These are phyloP conservation scores for Nephrocerus scutellatus DNA, from an alignment of 2,888 invertebrate species.

Conservation along the genomic window DNA sequence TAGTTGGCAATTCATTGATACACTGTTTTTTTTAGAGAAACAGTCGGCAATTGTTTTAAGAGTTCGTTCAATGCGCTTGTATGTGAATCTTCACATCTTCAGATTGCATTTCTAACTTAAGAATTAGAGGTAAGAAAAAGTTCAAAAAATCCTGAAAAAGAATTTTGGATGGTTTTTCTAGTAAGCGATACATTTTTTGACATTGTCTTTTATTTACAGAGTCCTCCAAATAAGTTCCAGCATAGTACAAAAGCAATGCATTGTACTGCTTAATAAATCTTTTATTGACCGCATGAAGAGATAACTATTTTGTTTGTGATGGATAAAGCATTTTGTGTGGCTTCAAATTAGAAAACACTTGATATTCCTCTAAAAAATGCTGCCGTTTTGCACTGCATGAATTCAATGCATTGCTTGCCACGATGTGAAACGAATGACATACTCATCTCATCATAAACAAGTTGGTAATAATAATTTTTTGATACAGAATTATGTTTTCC, in stretches of 20 bases:
- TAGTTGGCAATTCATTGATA: neutral
- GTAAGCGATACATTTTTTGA: neutral
- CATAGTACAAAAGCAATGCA: neutral
- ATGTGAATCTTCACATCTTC: slow-evolving; percentile 3
- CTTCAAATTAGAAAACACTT: slow-evolving; percentile 2
- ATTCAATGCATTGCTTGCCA: slow-evolving; percentile 2
- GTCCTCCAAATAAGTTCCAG: slow-evolving; percentile 3
- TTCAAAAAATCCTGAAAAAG: neutral
- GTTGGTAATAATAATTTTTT: slow-evolving; percentile 2
- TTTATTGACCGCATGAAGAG: neutral
- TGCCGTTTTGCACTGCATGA: slow-evolving; percentile 4
- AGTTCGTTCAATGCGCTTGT: slow-evolving; percentile 1
- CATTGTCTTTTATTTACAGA: slow-evolving; percentile 3
- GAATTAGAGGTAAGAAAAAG: slow-evolving; percentile 1
- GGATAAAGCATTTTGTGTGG: no score
- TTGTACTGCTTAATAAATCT: neutral
- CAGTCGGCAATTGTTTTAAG: slow-evolving; percentile 4
- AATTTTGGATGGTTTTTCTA: slow-evolving; percentile 3
- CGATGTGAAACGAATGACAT: slow-evolving; percentile 4
- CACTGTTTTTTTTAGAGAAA: slow-evolving; percentile 1
- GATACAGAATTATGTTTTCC: slow-evolving; percentile 7
- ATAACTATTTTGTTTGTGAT: no score
- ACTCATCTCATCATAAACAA: slow-evolving; percentile 4
- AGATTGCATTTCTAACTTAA: slow-evolving; percentile 3
- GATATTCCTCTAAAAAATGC: slow-evolving; percentile 3